These are phyloP conservation scores for Parochlus steinenii DNA, from an alignment of 2,888 invertebrate species.

Conservation along the genomic window DNA sequence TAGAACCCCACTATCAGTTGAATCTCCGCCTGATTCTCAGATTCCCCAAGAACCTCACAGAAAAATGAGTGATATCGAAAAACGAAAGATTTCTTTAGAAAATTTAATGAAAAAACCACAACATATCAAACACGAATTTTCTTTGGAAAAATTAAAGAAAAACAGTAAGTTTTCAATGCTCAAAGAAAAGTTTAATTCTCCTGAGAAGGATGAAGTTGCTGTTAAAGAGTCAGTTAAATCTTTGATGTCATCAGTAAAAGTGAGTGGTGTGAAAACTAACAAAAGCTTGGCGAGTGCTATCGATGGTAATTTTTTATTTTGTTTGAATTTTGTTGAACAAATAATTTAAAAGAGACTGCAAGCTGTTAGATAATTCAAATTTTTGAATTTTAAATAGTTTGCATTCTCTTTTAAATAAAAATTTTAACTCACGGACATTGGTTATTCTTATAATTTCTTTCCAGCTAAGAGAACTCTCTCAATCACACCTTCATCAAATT, in stretches of 20 bases:
- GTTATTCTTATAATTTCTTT: too few species aligned
- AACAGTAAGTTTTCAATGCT: slow-evolving; percentile 25
- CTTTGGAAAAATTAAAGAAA: slow-evolving; percentile 9
- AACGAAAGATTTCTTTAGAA: slow-evolving; percentile 6
- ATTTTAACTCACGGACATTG: too few species aligned
- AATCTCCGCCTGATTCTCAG: slow-evolving; percentile 1
- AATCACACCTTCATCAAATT: slow-evolving; percentile 28
- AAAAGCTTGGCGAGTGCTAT: too few species aligned
- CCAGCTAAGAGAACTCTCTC: slow-evolving; percentile 15
- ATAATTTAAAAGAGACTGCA: too few species aligned
- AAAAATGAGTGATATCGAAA: slow-evolving; percentile 4
- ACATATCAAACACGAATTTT: slow-evolving; percentile 6
- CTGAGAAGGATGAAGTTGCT: neutral
- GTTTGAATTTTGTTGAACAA: too few species aligned
- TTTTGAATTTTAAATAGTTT: too few species aligned
- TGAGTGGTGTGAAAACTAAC: too few species aligned
- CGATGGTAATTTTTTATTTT: too few species aligned
- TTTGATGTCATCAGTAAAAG: too few species aligned
- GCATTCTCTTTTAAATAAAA: too few species aligned
- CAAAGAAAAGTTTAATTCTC: slow-evolving; percentile 23
- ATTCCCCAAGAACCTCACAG: neutral
- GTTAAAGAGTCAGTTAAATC: neutral
- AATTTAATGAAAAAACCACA: slow-evolving; percentile 2
- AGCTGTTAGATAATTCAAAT: too few species aligned
- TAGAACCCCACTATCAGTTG: neutral